Percentiles rank a stretch among this genome's conserved stretches.
phyloP scores from a whole-genome alignment of 2,797 vertebrate genomes.

The Gadopsis bispinosus region DNA sequence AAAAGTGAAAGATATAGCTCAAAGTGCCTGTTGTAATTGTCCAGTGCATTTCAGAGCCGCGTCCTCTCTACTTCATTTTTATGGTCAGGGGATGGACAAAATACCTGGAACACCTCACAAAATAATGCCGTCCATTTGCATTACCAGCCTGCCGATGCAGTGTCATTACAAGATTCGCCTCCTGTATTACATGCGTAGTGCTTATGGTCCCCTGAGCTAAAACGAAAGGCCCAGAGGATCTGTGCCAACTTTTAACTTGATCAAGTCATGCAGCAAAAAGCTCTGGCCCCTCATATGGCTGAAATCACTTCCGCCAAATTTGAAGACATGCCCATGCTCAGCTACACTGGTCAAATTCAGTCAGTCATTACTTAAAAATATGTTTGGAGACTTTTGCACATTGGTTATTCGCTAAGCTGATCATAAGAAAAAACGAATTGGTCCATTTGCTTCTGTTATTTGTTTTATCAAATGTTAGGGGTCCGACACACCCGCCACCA shows the following conservation, averaged over 20 bases:
- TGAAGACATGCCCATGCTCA: background rate
- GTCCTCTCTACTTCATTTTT: background rate
- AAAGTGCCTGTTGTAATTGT: too few relatives aligned
- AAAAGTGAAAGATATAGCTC: background rate
- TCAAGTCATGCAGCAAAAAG: background rate
- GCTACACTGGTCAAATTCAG: too few relatives aligned
- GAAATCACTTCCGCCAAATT: background rate
- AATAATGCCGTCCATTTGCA: background rate
- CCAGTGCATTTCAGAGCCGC: background rate
- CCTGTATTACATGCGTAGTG: background rate
- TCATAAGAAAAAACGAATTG: background rate
- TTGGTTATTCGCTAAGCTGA: background rate
- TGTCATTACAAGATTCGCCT: background rate
- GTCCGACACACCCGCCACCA: background rate
- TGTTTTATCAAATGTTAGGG: background rate
- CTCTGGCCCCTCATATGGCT: background rate
- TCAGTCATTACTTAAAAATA: constrained; percentile 5
- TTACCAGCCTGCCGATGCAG: background rate
- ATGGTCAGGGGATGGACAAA: background rate
- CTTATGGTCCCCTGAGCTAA: constrained; percentile 1
- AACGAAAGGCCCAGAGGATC: constrained; percentile 1
- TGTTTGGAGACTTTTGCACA: background rate
- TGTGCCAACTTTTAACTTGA: background rate
- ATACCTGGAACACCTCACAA: background rate
- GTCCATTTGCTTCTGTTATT: background rate